Evolutionary conservation across 64 coral and sea anemone species (phyloP).

Genomic region (Stichodactyla helianthus): DNA sequence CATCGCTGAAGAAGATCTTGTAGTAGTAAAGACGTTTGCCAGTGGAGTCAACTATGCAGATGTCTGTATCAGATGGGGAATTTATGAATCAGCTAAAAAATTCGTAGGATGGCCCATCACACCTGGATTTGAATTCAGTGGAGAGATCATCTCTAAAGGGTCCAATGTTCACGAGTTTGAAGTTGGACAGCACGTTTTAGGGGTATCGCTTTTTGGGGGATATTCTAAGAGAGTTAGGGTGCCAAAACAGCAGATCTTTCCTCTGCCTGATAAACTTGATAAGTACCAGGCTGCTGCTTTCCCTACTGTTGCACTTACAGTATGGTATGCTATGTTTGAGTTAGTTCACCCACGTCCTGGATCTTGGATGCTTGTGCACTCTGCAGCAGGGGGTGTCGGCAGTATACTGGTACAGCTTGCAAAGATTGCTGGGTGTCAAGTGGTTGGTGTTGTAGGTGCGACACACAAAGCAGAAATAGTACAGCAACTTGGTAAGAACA

Average conservation of each 20-base stretch:
- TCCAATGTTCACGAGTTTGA: constrained; percentile 79
- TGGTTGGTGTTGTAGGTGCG: constrained; percentile 88
- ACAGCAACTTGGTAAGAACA: constrained; percentile 58
- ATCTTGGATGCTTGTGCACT: constrained; percentile 83
- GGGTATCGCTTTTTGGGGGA: constrained; percentile 82
- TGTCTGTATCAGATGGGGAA: constrained; percentile 88
- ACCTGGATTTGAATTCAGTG: constrained; percentile 98
- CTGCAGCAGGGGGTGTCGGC: constrained; percentile 96
- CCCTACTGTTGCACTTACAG: constrained; percentile 75
- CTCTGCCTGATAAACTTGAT: constrained; percentile 64
- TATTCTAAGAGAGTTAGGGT: constrained; percentile 80
- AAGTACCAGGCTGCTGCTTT: constrained; percentile 81
- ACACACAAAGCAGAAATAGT: constrained; percentile 59
- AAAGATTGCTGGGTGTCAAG: constrained; percentile 88
- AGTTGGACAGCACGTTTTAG: constrained; percentile 80
- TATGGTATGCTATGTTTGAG: constrained; percentile 97
- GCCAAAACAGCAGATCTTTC: constrained; percentile 79
- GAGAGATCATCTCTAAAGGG: constrained; percentile 72
- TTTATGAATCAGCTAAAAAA: constrained; percentile 88
- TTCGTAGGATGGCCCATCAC: constrained; percentile 98
- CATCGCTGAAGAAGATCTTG: constrained; percentile 72
- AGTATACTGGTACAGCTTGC: constrained; percentile 94
- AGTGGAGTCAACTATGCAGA: constrained; percentile 97
- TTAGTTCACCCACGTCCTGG: constrained; percentile 65
- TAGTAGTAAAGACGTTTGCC: constrained; percentile 65